These are phyloP conservation scores for Liasis olivaceus DNA, from an alignment of 2,797 vertebrate species.

Conservation along the genomic window DNA sequence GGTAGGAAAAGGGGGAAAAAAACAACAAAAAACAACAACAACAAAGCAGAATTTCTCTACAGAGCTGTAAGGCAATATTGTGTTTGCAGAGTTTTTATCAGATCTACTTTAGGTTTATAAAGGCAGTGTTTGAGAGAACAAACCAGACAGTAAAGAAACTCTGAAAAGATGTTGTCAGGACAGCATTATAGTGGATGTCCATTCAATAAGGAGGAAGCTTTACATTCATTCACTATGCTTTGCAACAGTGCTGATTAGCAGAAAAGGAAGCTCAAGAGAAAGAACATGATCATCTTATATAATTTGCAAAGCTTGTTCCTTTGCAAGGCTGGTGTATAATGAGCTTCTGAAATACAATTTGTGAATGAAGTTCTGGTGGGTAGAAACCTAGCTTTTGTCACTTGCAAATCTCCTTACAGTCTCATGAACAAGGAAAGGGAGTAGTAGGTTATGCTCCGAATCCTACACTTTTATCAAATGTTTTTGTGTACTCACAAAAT, in stretches of 20 bases:
- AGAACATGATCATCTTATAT: not conserved
- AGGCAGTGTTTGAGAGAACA: not conserved
- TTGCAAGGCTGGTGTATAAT: not conserved
- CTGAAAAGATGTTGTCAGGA: not conserved
- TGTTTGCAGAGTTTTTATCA: not conserved
- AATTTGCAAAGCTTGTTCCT: not conserved
- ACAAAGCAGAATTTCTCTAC: not conserved
- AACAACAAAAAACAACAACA: too few species aligned
- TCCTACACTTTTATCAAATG: not conserved
- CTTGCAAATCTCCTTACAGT: not conserved
- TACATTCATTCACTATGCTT: not conserved
- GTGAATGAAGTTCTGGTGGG: not conserved
- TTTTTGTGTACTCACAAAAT: not conserved
- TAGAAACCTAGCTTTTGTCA: not conserved
- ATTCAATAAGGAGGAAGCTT: not conserved
- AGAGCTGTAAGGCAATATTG: not conserved
- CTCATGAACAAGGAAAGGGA: not conserved
- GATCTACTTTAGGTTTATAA: not conserved
- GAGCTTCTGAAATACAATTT: not conserved
- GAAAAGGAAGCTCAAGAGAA: not conserved
- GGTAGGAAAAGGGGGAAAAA: not conserved
- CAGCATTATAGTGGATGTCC: not conserved
- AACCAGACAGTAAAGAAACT: not conserved
- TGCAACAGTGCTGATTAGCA: not conserved
- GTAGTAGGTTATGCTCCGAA: not conserved